A percentile compares a stretch with the other conserved stretches of the same genome.
Conservation (phyloP, 2,888 invertebrate species). For the Platypus cylindrus region DNA sequence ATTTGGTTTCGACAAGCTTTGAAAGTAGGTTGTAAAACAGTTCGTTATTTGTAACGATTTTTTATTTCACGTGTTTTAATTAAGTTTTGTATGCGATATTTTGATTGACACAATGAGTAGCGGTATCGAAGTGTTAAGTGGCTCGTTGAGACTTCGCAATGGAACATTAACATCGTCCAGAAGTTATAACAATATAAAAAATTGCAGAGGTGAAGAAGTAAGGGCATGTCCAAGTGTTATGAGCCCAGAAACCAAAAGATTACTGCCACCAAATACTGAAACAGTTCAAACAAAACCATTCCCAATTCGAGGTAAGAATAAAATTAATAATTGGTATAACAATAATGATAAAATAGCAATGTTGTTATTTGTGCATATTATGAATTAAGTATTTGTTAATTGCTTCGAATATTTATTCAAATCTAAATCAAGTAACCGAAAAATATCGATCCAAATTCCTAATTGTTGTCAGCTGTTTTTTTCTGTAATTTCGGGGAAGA, state of each 20-base stretch:
- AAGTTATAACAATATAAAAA: conserved; percentile 22
- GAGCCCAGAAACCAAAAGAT: conserved; percentile 53
- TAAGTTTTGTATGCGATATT: conserved; percentile 5
- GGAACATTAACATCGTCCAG: conserved; percentile 23
- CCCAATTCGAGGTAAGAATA: conserved; percentile 61
- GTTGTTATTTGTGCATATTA: too few species aligned
- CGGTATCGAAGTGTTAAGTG: conserved; percentile 31
- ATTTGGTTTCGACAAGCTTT: too few species aligned
- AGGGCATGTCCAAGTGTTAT: conserved; percentile 51
- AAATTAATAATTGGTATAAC: too few species aligned
- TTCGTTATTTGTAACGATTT: too few species aligned
- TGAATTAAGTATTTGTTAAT: too few species aligned
- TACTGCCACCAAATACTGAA: conserved; percentile 66
- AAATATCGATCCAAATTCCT: too few species aligned
- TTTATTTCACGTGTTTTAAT: conserved; percentile 3
- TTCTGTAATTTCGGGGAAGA: too few species aligned
- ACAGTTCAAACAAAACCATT: conserved; percentile 84
- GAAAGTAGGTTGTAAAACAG: too few species aligned
- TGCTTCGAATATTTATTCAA: too few species aligned
- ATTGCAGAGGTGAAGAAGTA: conserved; percentile 30
- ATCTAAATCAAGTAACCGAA: too few species aligned
- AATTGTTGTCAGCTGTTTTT: too few species aligned
- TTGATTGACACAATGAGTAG: conserved; percentile 24
- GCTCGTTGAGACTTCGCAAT: conserved; percentile 33
- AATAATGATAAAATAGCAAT: too few species aligned